These are phyloP conservation scores for Schlechtendalia chinensis DNA, from an alignment of 1,140 invertebrate genomes.

Conservation along the genomic window DNA sequence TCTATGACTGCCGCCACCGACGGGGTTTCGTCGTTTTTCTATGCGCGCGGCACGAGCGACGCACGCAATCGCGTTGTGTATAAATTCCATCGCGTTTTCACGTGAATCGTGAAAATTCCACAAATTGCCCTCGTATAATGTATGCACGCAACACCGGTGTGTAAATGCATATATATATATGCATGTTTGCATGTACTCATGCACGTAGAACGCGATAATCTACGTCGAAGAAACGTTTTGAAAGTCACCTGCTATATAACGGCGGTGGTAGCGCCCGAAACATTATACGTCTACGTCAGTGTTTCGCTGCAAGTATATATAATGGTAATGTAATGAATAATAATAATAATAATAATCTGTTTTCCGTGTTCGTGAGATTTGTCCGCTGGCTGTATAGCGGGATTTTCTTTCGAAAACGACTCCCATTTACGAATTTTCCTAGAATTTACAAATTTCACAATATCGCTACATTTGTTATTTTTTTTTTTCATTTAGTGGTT, in stretches of 20 bases:
- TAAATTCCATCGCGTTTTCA: conserved; percentile 25
- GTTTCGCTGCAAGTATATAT: too few species aligned
- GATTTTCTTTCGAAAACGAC: too few species aligned
- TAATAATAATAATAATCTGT: too few species aligned
- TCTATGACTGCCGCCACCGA: background rate
- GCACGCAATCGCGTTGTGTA: background rate
- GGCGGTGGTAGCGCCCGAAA: too few species aligned
- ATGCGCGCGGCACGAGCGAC: background rate
- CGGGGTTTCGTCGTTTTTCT: background rate
- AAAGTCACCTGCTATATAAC: background rate
- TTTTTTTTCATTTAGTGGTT: too few species aligned
- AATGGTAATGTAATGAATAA: too few species aligned
- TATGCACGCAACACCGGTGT: background rate
- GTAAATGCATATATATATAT: too few species aligned
- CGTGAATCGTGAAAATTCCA: conserved; percentile 23
- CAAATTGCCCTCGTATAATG: background rate
- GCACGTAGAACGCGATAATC: background rate
- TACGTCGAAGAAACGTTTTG: background rate
- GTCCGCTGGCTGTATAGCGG: too few species aligned
- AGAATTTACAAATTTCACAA: too few species aligned
- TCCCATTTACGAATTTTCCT: too few species aligned
- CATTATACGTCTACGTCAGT: background rate
- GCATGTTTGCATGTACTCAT: background rate
- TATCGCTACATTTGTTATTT: too few species aligned
- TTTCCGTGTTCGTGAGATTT: too few species aligned